Conservation (phyloP, 2,888 invertebrate species). For the Drosophila multiciliata region DNA sequence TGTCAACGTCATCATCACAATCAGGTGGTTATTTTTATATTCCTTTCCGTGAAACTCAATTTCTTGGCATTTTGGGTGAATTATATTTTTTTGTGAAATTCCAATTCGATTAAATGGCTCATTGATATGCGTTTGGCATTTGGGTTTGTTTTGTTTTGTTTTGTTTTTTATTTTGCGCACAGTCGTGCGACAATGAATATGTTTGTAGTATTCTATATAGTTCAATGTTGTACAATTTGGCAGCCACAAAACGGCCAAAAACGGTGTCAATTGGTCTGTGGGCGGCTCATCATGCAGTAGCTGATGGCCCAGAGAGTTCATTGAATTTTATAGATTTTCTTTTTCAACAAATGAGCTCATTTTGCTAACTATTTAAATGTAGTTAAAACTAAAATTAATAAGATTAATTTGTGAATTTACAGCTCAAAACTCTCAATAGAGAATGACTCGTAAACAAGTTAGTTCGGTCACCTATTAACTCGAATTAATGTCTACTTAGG, state of each 20-base stretch:
- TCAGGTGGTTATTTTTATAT: constrained; percentile 20
- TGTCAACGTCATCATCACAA: constrained; percentile 24
- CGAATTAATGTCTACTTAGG: neutral
- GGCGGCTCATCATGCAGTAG: constrained; percentile 27
- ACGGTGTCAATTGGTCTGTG: constrained; percentile 46
- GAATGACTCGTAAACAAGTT: neutral
- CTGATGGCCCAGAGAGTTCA: constrained; percentile 54
- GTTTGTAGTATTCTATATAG: constrained; percentile 62
- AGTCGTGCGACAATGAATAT: constrained; percentile 63
- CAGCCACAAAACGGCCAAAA: constrained; percentile 31
- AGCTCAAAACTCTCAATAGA: neutral
- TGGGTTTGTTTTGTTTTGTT: constrained; percentile 25
- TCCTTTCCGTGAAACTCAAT: constrained; percentile 22
- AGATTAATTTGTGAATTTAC: neutral
- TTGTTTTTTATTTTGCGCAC: constrained; percentile 7
- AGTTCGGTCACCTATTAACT: neutral
- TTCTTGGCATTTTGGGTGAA: constrained; percentile 48
- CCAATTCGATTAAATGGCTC: constrained; percentile 36
- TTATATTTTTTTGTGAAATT: constrained; percentile 62
- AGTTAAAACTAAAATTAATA: no score
- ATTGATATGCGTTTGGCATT: constrained; percentile 67
- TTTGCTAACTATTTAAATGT: neutral
- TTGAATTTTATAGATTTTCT: constrained; percentile 11
- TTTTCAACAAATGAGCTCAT: constrained; percentile 29
- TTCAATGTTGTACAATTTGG: constrained; percentile 67